Conservation (phyloP, 2,113 vertebrate species). For the Hippopotamus amphibius region DNA sequence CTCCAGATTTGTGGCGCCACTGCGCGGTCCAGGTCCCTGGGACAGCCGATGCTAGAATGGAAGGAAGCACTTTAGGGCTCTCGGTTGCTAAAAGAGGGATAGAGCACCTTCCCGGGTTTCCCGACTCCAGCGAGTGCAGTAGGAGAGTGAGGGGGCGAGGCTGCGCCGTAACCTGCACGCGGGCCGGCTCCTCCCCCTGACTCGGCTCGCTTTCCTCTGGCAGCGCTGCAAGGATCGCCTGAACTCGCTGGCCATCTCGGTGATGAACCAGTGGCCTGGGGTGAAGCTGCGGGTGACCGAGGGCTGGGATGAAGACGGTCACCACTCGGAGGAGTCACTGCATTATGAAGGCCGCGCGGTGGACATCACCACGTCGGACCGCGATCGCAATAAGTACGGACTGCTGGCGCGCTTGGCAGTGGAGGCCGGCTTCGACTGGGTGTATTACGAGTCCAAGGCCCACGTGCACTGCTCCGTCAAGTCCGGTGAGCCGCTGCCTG, state of each 20-base stretch:
- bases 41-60: neutral
- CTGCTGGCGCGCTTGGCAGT: slow-evolving; percentile 97
- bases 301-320: slow-evolving; percentile 99
- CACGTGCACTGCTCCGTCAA: slow-evolving; percentile 99
- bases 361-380: slow-evolving; percentile 99
- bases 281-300: slow-evolving; percentile 98
- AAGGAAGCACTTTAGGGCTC: neutral
- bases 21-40: neutral
- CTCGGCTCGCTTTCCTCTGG: neutral
- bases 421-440: slow-evolving; percentile 99
- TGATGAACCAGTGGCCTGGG: slow-evolving; percentile 99
- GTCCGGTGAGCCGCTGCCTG: slow-evolving; percentile 90
- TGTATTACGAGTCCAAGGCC: slow-evolving; percentile 98
- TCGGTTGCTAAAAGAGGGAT: neutral
- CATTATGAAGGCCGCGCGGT: slow-evolving; percentile 99
- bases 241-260: slow-evolving; percentile 98
- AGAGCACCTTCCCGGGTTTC: neutral
- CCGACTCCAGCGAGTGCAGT: neutral
- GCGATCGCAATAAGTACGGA: slow-evolving; percentile 98
- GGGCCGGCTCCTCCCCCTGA: neutral
- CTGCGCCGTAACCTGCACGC: neutral
- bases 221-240: slow-evolving; percentile 99
- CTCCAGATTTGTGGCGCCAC: neutral
- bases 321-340: slow-evolving; percentile 98
- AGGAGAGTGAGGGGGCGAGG: neutral